Conservation (phyloP, 2,113 vertebrate genomes). For the Balaeniceps rex region DNA sequence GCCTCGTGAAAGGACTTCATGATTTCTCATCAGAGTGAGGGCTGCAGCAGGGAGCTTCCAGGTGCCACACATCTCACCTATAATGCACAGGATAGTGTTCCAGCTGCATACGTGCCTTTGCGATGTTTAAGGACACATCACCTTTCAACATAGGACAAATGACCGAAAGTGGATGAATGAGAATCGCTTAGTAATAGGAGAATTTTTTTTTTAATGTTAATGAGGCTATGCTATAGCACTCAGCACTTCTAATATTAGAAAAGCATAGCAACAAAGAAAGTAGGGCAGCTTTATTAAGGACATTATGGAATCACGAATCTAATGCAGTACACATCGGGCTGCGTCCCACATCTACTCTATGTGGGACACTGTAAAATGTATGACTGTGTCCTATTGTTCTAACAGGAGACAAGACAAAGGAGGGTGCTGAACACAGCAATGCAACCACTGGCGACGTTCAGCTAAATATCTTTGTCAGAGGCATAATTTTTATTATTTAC, state of each 20-base stretch:
- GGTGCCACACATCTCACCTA: not conserved
- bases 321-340: not conserved
- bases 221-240: not conserved
- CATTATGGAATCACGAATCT: not conserved
- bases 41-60: not conserved
- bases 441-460: not conserved
- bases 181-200: not conserved
- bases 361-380: not conserved
- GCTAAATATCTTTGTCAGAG: not conserved
- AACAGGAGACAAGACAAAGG: not conserved
- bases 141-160: not conserved
- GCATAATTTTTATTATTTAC: not conserved
- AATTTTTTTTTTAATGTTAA: not conserved
- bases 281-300: constrained; percentile 46
- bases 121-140: not conserved
- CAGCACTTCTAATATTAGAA: constrained; percentile 27
- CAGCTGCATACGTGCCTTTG: not conserved
- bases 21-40: not conserved
- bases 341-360: not conserved
- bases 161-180: not conserved
- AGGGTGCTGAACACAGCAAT: not conserved
- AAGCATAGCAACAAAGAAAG: constrained; percentile 11
- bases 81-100: not conserved
- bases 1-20: not conserved
- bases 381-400: not conserved